Percentiles rank a stretch among this genome's conserved stretches.
phyloP scores from a whole-genome alignment of 2,888 invertebrate genomes.

The Phyllotreta striolata region DNA sequence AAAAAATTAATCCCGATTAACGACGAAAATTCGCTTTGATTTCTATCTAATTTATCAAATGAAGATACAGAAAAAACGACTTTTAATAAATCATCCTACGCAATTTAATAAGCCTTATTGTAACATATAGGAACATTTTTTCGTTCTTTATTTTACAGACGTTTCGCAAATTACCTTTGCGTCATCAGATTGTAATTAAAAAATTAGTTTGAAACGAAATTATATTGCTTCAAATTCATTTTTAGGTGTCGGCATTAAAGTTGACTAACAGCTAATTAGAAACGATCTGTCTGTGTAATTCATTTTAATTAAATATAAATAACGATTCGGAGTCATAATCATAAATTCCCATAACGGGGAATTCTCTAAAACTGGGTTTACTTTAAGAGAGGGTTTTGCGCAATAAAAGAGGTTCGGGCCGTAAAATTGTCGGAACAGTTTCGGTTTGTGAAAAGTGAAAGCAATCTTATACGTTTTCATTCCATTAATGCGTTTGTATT shows the following conservation, averaged over 20 bases:
- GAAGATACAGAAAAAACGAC: neutral
- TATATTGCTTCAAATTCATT: too few relatives aligned
- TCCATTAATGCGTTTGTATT: constrained; percentile 8
- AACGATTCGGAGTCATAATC: neutral
- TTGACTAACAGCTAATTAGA: neutral
- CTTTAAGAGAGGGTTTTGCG: constrained; percentile 6
- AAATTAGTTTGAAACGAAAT: too few relatives aligned
- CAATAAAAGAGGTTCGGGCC: constrained; percentile 11
- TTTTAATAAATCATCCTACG: too few relatives aligned
- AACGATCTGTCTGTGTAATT: neutral
- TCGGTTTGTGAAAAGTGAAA: constrained; percentile 15
- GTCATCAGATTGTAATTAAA: too few relatives aligned
- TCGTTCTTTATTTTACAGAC: too few relatives aligned
- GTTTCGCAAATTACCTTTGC: too few relatives aligned
- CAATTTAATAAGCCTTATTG: too few relatives aligned
- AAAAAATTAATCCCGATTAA: constrained; percentile 2
- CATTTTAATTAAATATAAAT: constrained; percentile 3
- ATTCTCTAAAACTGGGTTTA: constrained; percentile 14
- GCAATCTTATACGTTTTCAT: neutral
- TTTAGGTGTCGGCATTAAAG: too few relatives aligned
- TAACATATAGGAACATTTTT: too few relatives aligned
- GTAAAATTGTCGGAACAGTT: constrained; percentile 11
- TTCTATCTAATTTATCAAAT: neutral
- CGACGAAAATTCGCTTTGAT: constrained; percentile 2
- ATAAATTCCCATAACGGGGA: constrained; percentile 7